phyloP scores from a whole-genome alignment of 2,113 vertebrate genomes.

The Ginglymostoma cirratum region DNA sequence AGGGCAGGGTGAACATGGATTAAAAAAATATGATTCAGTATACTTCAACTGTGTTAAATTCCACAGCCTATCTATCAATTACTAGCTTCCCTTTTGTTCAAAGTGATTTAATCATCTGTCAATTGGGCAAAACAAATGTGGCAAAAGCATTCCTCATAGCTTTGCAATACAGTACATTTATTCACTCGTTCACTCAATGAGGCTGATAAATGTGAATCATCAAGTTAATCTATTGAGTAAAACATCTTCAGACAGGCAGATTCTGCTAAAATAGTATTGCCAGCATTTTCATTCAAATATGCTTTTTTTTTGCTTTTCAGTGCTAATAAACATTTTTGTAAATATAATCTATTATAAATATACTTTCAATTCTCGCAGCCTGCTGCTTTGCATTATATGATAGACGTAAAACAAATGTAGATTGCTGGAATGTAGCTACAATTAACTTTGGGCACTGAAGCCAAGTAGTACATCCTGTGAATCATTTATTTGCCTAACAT shows the following conservation, averaged over 20 bases:
- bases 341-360: constrained; percentile 92
- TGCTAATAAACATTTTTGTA: constrained; percentile 43
- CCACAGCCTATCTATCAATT: background rate
- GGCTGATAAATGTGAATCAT: constrained; percentile 82
- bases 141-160: constrained; percentile 85
- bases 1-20: background rate
- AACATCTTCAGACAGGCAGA: constrained; percentile 64
- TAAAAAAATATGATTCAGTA: background rate
- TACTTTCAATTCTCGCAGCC: constrained; percentile 89
- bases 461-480: constrained; percentile 88
- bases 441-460: constrained; percentile 95
- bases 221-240: constrained; percentile 56
- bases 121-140: constrained; percentile 73
- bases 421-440: constrained; percentile 89
- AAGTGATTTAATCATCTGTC: constrained; percentile 97
- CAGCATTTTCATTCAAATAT: background rate
- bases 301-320: constrained; percentile 44
- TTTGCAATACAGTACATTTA: constrained; percentile 97
- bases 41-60: background rate
- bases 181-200: constrained; percentile 94
- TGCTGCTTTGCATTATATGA: constrained; percentile 86
- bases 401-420: constrained; percentile 82
- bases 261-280: constrained; percentile 52
- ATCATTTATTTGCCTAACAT: constrained; percentile 96
- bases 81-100: constrained; percentile 38